These are phyloP conservation scores for Drosophila punjabiensis DNA, from an alignment of 1,140 invertebrate species.

Conservation along the genomic window DNA sequence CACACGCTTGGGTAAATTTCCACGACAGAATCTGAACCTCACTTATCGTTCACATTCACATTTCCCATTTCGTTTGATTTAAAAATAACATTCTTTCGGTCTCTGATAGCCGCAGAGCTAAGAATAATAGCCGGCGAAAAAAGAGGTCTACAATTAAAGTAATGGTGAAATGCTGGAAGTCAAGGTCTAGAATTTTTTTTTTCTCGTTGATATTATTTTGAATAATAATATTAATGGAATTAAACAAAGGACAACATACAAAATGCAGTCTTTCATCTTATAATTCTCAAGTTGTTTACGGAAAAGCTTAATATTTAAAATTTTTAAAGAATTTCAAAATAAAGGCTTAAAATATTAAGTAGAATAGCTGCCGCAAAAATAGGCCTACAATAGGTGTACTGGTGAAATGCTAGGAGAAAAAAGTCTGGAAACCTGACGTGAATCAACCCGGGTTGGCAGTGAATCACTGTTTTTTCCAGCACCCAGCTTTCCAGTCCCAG, in stretches of 20 bases:
- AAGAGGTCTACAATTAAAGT: not conserved
- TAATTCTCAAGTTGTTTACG: not conserved
- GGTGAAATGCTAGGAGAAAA: constrained; percentile 2
- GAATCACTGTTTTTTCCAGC: constrained; percentile 55
- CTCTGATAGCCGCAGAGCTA: constrained; percentile 31
- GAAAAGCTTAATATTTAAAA: not conserved
- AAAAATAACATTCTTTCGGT: constrained; percentile 30
- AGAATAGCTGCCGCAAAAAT: not conserved
- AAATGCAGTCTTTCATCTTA: not conserved
- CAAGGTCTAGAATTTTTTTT: constrained; percentile 1
- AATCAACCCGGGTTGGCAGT: constrained; percentile 29
- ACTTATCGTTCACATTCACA: constrained; percentile 55
- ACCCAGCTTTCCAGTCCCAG: constrained; percentile 15
- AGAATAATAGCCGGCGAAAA: constrained; percentile 27
- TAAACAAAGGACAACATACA: too few relatives aligned
- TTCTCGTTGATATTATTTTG: not conserved
- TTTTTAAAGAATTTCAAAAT: not conserved
- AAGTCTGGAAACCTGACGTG: constrained; percentile 19
- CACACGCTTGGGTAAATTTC: constrained; percentile 71
- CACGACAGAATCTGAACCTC: constrained; percentile 56
- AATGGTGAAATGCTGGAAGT: constrained; percentile 20
- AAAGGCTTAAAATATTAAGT: not conserved
- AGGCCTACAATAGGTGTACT: not conserved
- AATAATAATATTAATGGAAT: too few relatives aligned
- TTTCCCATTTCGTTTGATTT: constrained; percentile 24